Evolutionary conservation across 2,113 vertebrate species (phyloP), one percentile per base, ranked within the genome.

Genomic region (Seriola aureovittata): DNA sequence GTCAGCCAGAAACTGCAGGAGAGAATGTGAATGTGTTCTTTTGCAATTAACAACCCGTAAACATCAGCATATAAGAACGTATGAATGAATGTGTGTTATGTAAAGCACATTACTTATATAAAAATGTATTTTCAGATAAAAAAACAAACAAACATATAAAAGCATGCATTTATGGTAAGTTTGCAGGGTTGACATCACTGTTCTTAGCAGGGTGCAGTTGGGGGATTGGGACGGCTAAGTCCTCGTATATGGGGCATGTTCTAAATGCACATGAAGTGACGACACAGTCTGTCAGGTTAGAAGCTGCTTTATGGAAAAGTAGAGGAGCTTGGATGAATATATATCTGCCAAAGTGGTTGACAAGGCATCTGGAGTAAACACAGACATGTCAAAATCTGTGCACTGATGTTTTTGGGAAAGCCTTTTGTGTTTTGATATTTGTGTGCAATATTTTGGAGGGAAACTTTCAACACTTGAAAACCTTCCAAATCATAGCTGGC

Each of bases 401-500:
- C 77, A 89, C 86, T 90, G 91, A 92, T 91, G 86, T 89, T 78
- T 87, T 81, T 1, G 68, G 83, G 88, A 50, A 80, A 84, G 66
- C 59, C 75, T 84, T 92, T 92, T 92, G 84, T 91, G 73, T 90
- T 91, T 86, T 88, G 80, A 85, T 91, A 85, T 86, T 85, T 84
- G 82, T 29, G 78, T 32, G 84, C 79, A 75, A 79, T 83, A 85
- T 92, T 89, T 86, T 42, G 75, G 71, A 77, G 63, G 86, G 75
- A 92, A 92, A 90, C 89, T 90, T 91, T 90, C 80, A 72, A 75
- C 91, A 76, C 82, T 86, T 89, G 79, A 91, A 93, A 93, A 85
- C 80, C 84, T 9, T 76, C 86, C 71, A 90, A 95, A 95, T 94
- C 90, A 86, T 59, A 85, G 88, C 87, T 91, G 95, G 93, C 93